Conservation (phyloP, 2,113 vertebrate genomes). For the Lasiurus cinereus region DNA sequence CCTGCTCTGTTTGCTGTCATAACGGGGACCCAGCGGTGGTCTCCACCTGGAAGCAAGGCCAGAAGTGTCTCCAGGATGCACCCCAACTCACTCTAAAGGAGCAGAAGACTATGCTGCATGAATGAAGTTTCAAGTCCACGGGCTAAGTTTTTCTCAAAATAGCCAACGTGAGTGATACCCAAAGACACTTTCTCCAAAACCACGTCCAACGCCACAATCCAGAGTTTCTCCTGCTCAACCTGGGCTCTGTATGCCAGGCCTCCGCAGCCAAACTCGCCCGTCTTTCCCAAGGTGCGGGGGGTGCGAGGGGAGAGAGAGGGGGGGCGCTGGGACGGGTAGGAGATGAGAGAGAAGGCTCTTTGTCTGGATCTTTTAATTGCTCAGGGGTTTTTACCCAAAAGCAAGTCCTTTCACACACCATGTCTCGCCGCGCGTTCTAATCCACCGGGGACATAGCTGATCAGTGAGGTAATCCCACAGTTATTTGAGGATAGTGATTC, state of each 20-base stretch:
- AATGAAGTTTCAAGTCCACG: constrained; percentile 52
- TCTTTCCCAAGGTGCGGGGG: neutral
- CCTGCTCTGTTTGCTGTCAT: neutral
- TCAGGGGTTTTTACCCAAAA: constrained; percentile 63
- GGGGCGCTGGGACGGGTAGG: neutral
- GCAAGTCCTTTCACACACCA: neutral
- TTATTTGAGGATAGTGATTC: constrained; percentile 68
- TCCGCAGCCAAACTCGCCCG: constrained; percentile 15
- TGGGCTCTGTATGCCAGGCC: neutral
- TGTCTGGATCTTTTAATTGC: constrained; percentile 74
- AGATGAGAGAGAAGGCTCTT: constrained; percentile 68
- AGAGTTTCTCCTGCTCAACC: neutral
- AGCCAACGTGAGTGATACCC: constrained; percentile 50
- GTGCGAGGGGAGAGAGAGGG: no score
- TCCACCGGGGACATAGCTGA: constrained; percentile 68
- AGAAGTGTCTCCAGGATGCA: neutral
- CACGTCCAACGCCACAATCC: neutral
- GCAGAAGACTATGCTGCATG: neutral
- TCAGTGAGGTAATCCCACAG: constrained; percentile 76
- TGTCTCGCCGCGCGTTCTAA: constrained; percentile 76
- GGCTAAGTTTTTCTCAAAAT: constrained; percentile 13
- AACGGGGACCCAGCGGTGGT: neutral
- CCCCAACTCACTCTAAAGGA: neutral
- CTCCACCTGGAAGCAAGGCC: neutral
- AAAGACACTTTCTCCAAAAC: constrained; percentile 22